Percentiles rank a stretch among this genome's conserved stretches.
These are phyloP conservation scores for Embiotoca jacksoni DNA, from an alignment of 2,113 vertebrate genomes.

Conservation along the genomic window DNA sequence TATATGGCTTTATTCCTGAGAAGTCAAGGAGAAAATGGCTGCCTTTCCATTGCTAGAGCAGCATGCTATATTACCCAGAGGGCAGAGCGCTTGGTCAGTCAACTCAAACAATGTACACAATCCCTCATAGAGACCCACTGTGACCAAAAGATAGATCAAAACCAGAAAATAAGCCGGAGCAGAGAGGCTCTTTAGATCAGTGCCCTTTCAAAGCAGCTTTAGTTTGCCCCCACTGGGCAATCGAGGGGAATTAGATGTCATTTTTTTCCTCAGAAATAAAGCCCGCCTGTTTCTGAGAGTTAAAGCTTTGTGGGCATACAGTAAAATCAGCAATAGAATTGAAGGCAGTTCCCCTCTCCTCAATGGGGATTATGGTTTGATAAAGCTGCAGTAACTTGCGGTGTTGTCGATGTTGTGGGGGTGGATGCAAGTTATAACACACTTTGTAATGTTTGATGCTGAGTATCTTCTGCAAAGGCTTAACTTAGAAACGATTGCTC, in stretches of 20 bases:
- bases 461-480: not conserved
- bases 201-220: slow-evolving; percentile 81
- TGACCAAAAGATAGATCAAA: slow-evolving; percentile 71
- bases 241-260: slow-evolving; percentile 76
- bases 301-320: slow-evolving; percentile 71
- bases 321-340: slow-evolving; percentile 53
- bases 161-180: slow-evolving; percentile 61
- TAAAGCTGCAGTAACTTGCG: slow-evolving; percentile 60
- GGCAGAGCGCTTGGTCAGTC: slow-evolving; percentile 54
- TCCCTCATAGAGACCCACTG: slow-evolving; percentile 50
- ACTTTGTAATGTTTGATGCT: not conserved
- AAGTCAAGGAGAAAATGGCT: slow-evolving; percentile 21
- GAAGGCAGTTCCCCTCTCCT: slow-evolving; percentile 38
- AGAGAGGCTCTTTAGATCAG: slow-evolving; percentile 67
- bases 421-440: slow-evolving; percentile 25
- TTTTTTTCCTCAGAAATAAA: slow-evolving; percentile 69
- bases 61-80: slow-evolving; percentile 50
- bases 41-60: slow-evolving; percentile 30
- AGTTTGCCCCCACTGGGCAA: slow-evolving; percentile 65
- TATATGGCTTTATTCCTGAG: slow-evolving; percentile 24
- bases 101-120: slow-evolving; percentile 56
- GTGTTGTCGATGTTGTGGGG: slow-evolving; percentile 42
- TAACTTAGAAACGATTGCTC: not conserved
- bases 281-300: slow-evolving; percentile 58
- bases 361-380: slow-evolving; percentile 74